Percentiles rank a stretch among this genome's conserved stretches.
These are phyloP conservation scores for Nemoura dubitans DNA, from an alignment of 2,888 invertebrate genomes.

Conservation along the genomic window DNA sequence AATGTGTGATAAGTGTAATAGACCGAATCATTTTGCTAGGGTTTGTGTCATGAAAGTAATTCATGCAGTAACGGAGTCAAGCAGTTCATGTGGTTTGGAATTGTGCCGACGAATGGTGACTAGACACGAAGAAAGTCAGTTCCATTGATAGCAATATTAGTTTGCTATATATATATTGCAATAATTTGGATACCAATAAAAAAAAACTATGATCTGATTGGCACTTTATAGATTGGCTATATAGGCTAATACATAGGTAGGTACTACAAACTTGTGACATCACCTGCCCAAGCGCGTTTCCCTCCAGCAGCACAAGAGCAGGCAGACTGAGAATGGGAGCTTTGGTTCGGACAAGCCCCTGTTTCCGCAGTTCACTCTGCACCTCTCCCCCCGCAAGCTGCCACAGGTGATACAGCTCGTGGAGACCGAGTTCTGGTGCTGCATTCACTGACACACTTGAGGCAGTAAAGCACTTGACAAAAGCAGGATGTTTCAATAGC, in stretches of 20 bases:
- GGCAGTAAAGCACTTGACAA: constrained; percentile 55
- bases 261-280: constrained; percentile 41
- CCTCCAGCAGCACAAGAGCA: constrained; percentile 74
- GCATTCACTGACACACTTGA: constrained; percentile 52
- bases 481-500: constrained; percentile 66
- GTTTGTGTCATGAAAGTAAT: too few species aligned
- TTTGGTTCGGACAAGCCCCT: constrained; percentile 88
- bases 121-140: too few species aligned
- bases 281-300: constrained; percentile 58
- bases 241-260: too few species aligned
- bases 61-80: too few species aligned
- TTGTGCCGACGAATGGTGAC: too few species aligned
- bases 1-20: too few species aligned
- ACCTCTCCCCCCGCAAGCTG: constrained; percentile 95
- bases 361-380: constrained; percentile 87
- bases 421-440: constrained; percentile 66
- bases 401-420: constrained; percentile 94
- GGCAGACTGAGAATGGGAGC: constrained; percentile 77
- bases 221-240: not conserved
- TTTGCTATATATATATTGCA: too few species aligned
- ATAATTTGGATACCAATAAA: too few species aligned
- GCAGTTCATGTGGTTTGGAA: too few species aligned
- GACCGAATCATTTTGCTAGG: too few species aligned
- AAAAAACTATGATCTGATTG: too few species aligned
- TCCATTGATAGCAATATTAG: too few species aligned